A percentile compares a stretch with the other conserved stretches of the same genome.
Evolutionary conservation across 2,797 vertebrate genomes (phyloP).

Genomic region (Mormyrops boulengeri): DNA sequence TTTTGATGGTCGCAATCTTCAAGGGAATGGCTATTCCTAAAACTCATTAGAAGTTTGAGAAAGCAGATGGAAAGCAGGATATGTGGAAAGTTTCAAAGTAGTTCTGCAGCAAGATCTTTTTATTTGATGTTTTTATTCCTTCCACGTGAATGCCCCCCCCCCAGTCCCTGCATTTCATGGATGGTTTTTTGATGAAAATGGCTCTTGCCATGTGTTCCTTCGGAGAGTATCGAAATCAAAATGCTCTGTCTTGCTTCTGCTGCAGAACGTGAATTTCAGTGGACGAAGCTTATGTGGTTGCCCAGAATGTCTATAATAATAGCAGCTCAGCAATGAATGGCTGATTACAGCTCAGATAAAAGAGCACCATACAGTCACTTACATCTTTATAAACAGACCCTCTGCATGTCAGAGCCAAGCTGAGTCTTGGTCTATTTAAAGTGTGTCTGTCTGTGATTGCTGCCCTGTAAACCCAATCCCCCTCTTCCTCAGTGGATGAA

Average conservation of each 20-base stretch:
- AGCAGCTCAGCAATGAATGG: background rate
- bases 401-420: background rate
- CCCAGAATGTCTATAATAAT: background rate
- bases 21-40: background rate
- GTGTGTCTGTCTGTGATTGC: background rate
- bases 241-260: background rate
- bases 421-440: background rate
- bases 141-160: background rate
- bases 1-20: background rate
- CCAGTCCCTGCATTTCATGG: background rate
- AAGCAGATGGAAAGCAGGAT: background rate
- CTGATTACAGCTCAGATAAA: background rate
- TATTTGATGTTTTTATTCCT: background rate
- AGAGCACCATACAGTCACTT: background rate
- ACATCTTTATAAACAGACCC: background rate
- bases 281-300: background rate
- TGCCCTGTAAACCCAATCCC: background rate
- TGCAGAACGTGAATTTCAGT: background rate
- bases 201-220: background rate
- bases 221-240: background rate
- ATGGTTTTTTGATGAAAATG: background rate
- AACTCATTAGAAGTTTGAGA: background rate
- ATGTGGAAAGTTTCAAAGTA: background rate
- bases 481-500: slow-evolving; percentile 68
- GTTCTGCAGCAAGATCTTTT: background rate